Base-by-base conservation (phyloP, 2,888 invertebrate species). In the Melinaea menophilus region DNA sequence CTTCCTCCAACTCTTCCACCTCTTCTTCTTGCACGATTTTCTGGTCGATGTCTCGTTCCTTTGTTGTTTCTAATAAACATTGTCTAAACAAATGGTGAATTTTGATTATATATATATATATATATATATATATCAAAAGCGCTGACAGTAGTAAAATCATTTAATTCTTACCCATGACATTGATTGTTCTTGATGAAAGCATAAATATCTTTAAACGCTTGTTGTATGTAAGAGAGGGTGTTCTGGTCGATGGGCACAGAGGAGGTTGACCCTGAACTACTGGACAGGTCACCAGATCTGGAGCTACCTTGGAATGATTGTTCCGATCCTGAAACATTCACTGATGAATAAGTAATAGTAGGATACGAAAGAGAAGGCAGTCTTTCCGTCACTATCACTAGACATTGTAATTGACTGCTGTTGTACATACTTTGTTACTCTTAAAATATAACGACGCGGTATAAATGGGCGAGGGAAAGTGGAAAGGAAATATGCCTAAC, bases 151-250 rank as follows among this genome's bases (percentile, higher is more conserved):
- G 22, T 54, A 12, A 31, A 5, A 35, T 37, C 3, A 2, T 41
- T 47, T 45, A 35, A 13, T 56, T 62, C 80, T 74, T 58, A 87
- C 86, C 90, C 90, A 58, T 82, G 75, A 64, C 90, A 90, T 72
- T 90, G 90, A 70, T 90, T 90, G 71, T 87, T 84, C 77, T 89
- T 89, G 60, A 90, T 90, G 67, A 86, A 90, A 12, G 82, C 76
- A 72, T 90, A 90, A 48, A 90, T 90, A 63, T 90, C 90, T 62
- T 81, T 83, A 75, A 90, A 90, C 0, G 90, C 90, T 62, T 88
- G 88, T 68, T 90, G 90, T 68, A 90, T 89, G 72, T 90, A 90
- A 0, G 88, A 82, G 34, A 90, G 78, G 4, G 90, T 90, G 72
- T 81, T 84, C 71, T 89, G 90, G 69, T 90, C 90, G 59, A 90